These are phyloP conservation scores for Acheta domesticus DNA, from an alignment of 2,888 invertebrate genomes.

Conservation along the genomic window DNA sequence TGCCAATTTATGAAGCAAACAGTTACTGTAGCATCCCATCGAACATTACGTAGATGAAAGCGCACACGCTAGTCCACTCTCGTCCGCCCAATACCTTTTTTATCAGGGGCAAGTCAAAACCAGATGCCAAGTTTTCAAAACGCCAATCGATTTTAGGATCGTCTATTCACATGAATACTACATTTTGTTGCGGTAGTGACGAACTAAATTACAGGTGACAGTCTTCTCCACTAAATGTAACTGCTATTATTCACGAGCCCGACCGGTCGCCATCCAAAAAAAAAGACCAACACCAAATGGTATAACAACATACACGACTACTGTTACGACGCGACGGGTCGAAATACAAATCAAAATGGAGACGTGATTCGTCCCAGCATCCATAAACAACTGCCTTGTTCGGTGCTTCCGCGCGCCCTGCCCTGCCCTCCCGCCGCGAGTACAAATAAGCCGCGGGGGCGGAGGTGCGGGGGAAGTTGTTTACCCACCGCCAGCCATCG, in stretches of 20 bases:
- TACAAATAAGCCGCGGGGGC: too few species aligned
- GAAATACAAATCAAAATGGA: constrained; percentile 5
- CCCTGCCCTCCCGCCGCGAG: too few species aligned
- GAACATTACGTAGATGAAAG: too few species aligned
- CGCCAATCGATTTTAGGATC: not conserved
- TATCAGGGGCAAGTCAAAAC: too few species aligned
- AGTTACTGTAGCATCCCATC: too few species aligned
- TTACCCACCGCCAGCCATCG: too few species aligned
- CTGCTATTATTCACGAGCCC: not conserved
- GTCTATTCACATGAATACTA: constrained; percentile 2
- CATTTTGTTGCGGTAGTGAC: constrained; percentile 2
- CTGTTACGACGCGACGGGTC: not conserved
- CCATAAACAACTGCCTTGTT: constrained; percentile 6
- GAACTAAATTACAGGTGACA: constrained; percentile 18
- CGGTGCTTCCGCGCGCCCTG: not conserved
- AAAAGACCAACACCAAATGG: not conserved
- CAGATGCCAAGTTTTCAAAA: not conserved
- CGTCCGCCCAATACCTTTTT: too few species aligned
- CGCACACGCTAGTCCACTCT: too few species aligned
- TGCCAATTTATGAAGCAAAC: too few species aligned
- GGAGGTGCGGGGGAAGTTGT: too few species aligned
- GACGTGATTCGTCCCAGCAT: not conserved
- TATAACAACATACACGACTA: not conserved
- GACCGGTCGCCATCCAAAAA: not conserved
- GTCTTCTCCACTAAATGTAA: constrained; percentile 1